Evolutionary conservation across 2,888 invertebrate species (phyloP), one percentile per base, ranked within the genome.

Genomic region (Vandiemenella viatica): DNA sequence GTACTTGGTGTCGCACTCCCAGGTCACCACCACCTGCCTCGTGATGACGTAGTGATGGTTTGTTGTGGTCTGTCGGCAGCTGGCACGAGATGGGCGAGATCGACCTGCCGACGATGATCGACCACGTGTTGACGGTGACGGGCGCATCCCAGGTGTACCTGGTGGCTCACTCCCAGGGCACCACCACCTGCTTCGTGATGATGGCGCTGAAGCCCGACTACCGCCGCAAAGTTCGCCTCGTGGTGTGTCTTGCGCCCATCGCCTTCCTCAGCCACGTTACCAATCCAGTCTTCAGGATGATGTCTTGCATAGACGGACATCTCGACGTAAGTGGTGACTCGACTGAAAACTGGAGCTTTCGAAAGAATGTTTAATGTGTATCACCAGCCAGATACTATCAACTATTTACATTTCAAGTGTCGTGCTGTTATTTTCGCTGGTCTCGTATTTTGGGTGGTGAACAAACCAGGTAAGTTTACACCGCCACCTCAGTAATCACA

Each of bases 21-120:
- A n/a, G n/a, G n/a, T n/a, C n/a, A n/a, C n/a, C n/a, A n/a, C n/a
- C n/a, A n/a, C n/a, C n/a, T n/a, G n/a, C n/a, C n/a, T n/a, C n/a
- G n/a, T n/a, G n/a, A n/a, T n/a, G n/a, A n/a, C n/a, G n/a, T n/a
- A n/a, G n/a, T n/a, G n/a, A n/a, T n/a, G n/a, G n/a, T n/a, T n/a
- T n/a, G n/a, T n/a, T n/a, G n/a, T n/a, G n/a, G n/a, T n/a, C n/a
- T n/a, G n/a, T n/a, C n/a, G n/a, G 1, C 44, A 49, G 49, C 20
- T 49, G 23, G 20, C 49, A 49, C 38, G 49, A 49, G 45, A 41
- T 45, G 20, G 49, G 45, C 6, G 19, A 23, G 18, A 23, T 7
- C 19, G 49, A 49, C 20, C 26, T 49, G 15, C 49, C 49, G 4
- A 40, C 45, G 2, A 20, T 18, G 4, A 45, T 49, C 16, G 45